Evolutionary conservation across 1,140 invertebrate species (phyloP).

Genomic region (Eubasilissa regina): DNA sequence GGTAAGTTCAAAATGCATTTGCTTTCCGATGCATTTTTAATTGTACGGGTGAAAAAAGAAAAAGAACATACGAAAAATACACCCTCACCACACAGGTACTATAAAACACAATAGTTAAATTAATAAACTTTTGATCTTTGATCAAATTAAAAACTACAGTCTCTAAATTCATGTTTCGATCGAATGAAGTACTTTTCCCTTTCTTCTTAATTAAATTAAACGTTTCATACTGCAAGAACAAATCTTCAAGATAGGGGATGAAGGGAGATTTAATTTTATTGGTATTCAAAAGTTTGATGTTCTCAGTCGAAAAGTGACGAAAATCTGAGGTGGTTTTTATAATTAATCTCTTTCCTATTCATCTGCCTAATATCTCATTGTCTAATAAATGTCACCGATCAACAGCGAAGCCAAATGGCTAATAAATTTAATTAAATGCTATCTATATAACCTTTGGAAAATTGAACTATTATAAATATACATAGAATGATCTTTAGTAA

Average conservation of each 20-base stretch:
- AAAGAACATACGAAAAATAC: too few relatives aligned
- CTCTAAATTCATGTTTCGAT: neutral
- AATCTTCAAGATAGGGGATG: neutral
- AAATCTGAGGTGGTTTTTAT: conserved; percentile 17
- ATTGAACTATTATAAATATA: too few relatives aligned
- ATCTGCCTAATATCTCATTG: conserved; percentile 29
- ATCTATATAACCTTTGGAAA: too few relatives aligned
- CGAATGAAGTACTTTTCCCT: neutral
- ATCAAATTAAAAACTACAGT: neutral
- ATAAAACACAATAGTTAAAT: neutral
- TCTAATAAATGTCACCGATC: conserved; percentile 40
- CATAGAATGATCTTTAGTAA: too few relatives aligned
- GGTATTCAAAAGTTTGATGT: conserved; percentile 44
- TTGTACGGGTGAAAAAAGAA: too few relatives aligned
- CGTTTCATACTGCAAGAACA: neutral
- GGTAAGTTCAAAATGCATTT: too few relatives aligned
- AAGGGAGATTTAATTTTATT: conserved; percentile 16
- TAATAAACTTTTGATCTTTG: neutral
- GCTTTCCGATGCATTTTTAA: too few relatives aligned
- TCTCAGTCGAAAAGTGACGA: conserved; percentile 18
- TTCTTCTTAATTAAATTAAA: neutral
- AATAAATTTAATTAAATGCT: conserved; percentile 36
- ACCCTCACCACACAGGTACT: too few relatives aligned
- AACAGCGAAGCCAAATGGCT: conserved; percentile 27
- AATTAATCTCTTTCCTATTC: conserved; percentile 40